Conservation (phyloP, 2,888 invertebrate genomes). For the Myopa testacea region DNA sequence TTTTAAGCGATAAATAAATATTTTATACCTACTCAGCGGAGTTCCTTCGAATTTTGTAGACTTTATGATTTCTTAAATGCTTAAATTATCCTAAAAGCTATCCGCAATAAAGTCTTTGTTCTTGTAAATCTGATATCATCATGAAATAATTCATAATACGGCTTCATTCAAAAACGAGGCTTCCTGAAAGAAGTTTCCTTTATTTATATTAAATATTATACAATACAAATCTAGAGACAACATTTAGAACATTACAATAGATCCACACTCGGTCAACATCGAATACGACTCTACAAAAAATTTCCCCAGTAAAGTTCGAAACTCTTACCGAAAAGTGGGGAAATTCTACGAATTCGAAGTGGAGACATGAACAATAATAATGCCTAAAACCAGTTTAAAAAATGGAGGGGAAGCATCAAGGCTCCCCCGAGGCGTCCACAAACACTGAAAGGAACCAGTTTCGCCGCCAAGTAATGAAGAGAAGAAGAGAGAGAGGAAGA, state of each 20-base stretch:
- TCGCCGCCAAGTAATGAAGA: neutral
- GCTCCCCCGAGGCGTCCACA: neutral
- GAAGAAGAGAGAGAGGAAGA: neutral
- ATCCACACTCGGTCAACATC: too few species aligned
- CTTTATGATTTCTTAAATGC: neutral
- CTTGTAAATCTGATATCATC: neutral
- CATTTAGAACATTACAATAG: too few species aligned
- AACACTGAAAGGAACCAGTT: conserved; percentile 20
- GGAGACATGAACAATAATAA: neutral
- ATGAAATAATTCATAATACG: neutral
- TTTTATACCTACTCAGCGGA: too few species aligned
- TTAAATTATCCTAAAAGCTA: neutral
- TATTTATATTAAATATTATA: too few species aligned
- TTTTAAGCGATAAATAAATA: too few species aligned
- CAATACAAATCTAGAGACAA: too few species aligned
- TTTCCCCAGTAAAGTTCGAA: conserved; percentile 25
- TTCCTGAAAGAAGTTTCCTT: too few species aligned
- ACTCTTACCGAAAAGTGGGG: conserved; percentile 7
- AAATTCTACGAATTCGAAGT: conserved; percentile 3
- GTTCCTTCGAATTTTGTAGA: too few species aligned
- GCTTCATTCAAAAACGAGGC: too few species aligned
- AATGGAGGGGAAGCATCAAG: neutral
- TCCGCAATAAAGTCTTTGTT: too few species aligned
- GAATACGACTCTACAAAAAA: neutral
- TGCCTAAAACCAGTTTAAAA: conserved; percentile 24